phyloP scores from a whole-genome alignment of 2,113 vertebrate genomes.

The Romanogobio albipinnatus region DNA sequence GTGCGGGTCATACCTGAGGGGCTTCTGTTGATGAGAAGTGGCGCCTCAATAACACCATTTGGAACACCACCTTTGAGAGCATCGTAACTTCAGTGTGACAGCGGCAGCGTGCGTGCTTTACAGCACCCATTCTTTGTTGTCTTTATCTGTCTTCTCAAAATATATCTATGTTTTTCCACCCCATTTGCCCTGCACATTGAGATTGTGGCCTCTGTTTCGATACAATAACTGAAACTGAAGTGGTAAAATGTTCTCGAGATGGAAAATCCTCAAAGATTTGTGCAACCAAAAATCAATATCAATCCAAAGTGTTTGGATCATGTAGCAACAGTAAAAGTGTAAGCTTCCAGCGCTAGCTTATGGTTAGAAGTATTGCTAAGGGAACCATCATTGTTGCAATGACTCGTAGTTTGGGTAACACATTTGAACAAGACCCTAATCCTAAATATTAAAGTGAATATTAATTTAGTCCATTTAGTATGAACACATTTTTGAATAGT shows the following conservation, averaged over 20 bases:
- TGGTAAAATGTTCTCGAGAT: slow-evolving; percentile 14
- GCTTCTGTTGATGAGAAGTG: slow-evolving; percentile 40
- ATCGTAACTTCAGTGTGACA: slow-evolving; percentile 11
- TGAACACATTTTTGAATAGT: not conserved
- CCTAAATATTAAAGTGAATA: not conserved
- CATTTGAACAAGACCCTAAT: not conserved
- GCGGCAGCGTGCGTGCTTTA: not conserved
- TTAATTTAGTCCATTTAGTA: not conserved
- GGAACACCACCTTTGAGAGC: slow-evolving; percentile 23
- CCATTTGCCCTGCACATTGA: slow-evolving; percentile 1
- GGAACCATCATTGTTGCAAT: not conserved
- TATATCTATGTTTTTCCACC: slow-evolving; percentile 13
- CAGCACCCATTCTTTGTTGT: slow-evolving; percentile 18
- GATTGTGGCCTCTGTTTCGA: slow-evolving; percentile 16
- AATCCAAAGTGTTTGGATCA: slow-evolving; percentile 5
- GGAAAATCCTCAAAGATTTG: slow-evolving; percentile 20
- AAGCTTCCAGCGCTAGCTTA: not conserved
- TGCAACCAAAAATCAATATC: slow-evolving; percentile 30
- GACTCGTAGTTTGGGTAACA: not conserved
- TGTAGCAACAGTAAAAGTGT: not conserved
- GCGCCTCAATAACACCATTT: slow-evolving; percentile 28
- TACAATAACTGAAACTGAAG: not conserved
- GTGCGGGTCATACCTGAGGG: slow-evolving; percentile 33
- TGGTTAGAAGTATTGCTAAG: not conserved
- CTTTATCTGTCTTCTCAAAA: slow-evolving; percentile 18